Evolutionary conservation across 23 tunicate species (phyloP).

Genomic region (Clavelina lepadiformis): DNA sequence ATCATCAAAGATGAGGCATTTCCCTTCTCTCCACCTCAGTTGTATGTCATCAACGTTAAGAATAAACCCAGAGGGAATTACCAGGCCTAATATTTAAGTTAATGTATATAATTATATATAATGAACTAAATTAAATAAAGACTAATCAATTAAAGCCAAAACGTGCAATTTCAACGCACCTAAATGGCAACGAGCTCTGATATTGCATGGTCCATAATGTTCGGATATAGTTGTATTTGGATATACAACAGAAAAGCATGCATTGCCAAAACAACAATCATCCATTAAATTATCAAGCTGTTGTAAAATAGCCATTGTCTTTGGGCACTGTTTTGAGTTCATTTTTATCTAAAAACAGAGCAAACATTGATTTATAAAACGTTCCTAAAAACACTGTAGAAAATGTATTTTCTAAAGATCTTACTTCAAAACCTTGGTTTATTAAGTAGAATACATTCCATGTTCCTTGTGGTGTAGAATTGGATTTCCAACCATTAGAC

Average conservation of each 20-base stretch:
- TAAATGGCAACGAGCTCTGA: slow-evolving; percentile 73
- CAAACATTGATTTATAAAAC: too few species aligned
- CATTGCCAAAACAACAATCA: slow-evolving; percentile 69
- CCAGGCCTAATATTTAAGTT: slow-evolving; percentile 56
- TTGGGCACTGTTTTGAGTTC: slow-evolving; percentile 50
- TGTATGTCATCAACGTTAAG: slow-evolving; percentile 22
- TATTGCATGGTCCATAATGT: slow-evolving; percentile 86
- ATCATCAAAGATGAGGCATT: slow-evolving; percentile 70
- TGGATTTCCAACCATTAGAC: slow-evolving; percentile 26
- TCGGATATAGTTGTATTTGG: slow-evolving; percentile 55
- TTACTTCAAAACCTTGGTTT: slow-evolving; percentile 72
- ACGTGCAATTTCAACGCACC: slow-evolving; percentile 21
- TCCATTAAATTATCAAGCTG: slow-evolving; percentile 17
- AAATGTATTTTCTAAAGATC: neutral
- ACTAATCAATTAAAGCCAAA: neutral
- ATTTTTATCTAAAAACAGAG: slow-evolving; percentile 28
- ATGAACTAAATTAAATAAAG: neutral
- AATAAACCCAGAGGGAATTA: slow-evolving; percentile 15
- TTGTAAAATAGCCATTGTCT: slow-evolving; percentile 21
- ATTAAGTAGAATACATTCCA: slow-evolving; percentile 58
- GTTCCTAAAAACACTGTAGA: too few species aligned
- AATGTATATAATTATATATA: too few species aligned
- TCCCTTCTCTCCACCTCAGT: slow-evolving; percentile 27
- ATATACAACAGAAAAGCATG: slow-evolving; percentile 72
- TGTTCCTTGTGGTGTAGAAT: slow-evolving; percentile 43